Conservation (phyloP, 2,113 vertebrate genomes). For the Falcunculus frontatus region DNA sequence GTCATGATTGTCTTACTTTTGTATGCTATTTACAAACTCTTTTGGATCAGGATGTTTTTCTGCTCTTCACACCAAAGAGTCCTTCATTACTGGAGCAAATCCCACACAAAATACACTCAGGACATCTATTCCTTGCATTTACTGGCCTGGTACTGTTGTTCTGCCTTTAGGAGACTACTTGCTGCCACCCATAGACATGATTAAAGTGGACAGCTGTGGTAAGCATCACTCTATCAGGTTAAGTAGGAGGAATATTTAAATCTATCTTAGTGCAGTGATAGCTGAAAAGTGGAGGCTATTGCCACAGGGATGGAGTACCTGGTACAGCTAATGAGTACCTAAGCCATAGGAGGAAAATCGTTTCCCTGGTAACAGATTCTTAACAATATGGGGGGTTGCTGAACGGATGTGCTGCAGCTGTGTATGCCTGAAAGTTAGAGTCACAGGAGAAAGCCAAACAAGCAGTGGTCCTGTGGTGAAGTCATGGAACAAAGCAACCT, state of each 20-base stretch:
- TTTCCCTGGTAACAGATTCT: not conserved
- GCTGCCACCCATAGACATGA: not conserved
- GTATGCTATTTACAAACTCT: not conserved
- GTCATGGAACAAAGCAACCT: not conserved
- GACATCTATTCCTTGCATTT: not conserved
- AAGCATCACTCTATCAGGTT: not conserved
- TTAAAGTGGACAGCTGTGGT: not conserved
- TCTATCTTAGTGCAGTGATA: not conserved
- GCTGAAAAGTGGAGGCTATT: not conserved
- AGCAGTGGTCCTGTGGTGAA: not conserved
- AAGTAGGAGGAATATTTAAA: not conserved
- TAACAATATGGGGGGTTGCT: fast-evolving
- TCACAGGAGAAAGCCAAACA: not conserved
- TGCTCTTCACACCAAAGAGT: not conserved
- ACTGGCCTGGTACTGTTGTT: not conserved
- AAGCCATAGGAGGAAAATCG: fast-evolving
- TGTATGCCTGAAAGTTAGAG: not conserved
- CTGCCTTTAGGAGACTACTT: not conserved
- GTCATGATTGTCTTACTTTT: not conserved
- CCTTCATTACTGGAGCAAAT: not conserved
- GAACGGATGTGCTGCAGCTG: not conserved
- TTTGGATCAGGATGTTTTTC: not conserved
- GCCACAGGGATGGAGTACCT: not conserved
- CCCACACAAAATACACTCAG: not conserved
- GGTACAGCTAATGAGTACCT: not conserved